Conservation (phyloP, 2,113 vertebrate species). For the Jacana jacana region DNA sequence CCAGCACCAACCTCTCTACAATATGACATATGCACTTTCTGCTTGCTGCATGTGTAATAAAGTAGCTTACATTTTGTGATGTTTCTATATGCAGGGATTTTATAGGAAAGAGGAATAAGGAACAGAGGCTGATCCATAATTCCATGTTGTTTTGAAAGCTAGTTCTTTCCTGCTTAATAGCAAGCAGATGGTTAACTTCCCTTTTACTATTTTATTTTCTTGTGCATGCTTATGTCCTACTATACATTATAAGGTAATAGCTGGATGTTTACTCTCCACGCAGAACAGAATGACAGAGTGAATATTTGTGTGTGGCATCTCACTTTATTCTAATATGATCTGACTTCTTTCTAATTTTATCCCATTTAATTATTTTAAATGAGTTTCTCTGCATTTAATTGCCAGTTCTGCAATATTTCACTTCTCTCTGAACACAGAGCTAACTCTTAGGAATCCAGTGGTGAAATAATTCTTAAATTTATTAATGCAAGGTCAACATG, state of each 20-base stretch:
- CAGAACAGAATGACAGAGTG: not conserved
- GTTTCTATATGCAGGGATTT: not conserved
- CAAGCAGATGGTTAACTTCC: not conserved
- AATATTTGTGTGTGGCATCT: not conserved
- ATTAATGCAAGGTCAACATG: not conserved
- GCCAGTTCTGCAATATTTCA: not conserved
- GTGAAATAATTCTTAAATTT: not conserved
- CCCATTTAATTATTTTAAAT: not conserved
- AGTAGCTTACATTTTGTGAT: not conserved
- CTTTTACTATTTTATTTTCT: not conserved
- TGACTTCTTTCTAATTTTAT: not conserved
- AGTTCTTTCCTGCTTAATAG: not conserved
- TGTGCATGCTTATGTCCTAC: not conserved
- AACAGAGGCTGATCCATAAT: not conserved
- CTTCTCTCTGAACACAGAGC: not conserved
- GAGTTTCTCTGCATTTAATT: not conserved
- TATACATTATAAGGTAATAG: not conserved
- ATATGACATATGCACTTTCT: not conserved
- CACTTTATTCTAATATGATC: not conserved
- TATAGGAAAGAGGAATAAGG: not conserved
- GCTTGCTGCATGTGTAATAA: not conserved
- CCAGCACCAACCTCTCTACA: no score
- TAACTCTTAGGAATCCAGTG: not conserved
- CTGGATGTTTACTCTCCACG: not conserved
- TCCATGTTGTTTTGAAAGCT: constrained; percentile 9